Conservation (phyloP, 2,113 vertebrate species). For the Orthonyx spaldingii region DNA sequence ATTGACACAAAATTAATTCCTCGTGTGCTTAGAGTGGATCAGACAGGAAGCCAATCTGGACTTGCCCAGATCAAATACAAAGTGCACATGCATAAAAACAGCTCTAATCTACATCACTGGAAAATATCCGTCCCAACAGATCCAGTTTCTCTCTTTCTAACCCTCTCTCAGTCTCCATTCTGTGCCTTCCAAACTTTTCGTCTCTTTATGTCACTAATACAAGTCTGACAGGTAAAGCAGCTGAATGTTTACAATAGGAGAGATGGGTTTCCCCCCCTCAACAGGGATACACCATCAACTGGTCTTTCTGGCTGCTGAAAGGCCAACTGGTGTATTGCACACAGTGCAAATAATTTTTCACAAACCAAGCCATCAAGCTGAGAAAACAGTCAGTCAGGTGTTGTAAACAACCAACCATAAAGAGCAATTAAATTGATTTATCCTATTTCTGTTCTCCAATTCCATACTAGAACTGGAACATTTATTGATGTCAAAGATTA, state of each 20-base stretch:
- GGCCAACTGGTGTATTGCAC: neutral
- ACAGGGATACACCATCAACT: neutral
- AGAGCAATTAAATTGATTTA: neutral
- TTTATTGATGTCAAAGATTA: neutral
- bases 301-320: neutral
- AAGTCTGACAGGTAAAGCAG: neutral
- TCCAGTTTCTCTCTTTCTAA: neutral
- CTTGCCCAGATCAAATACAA: neutral
- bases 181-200: neutral
- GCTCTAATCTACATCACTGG: neutral
- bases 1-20: neutral
- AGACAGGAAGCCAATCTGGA: neutral
- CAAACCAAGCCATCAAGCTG: neutral
- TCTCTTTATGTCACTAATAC: neutral
- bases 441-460: neutral
- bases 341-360: neutral
- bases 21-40: accelerated
- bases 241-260: neutral
- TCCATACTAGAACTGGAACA: neutral
- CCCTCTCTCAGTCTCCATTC: neutral
- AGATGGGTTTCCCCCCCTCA: neutral
- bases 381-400: neutral
- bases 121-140: neutral
- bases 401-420: neutral
- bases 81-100: neutral